A percentile compares a stretch with the other conserved stretches of the same genome.
These are phyloP conservation scores for Acleris literana DNA, from an alignment of 2,888 invertebrate genomes.

Conservation along the genomic window DNA sequence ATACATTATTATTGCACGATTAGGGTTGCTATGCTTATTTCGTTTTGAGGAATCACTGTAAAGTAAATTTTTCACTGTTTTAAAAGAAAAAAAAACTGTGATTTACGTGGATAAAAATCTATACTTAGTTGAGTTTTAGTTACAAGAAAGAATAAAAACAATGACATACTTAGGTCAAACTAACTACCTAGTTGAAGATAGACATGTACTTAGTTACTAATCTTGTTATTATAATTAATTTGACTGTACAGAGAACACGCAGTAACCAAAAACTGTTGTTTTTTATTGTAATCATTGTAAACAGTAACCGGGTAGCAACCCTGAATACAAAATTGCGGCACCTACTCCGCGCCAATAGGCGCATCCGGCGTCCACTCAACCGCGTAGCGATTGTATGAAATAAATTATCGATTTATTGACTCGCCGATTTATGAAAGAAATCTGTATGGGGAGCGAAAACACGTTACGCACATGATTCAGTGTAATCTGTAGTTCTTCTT, in stretches of 20 bases:
- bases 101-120: no score
- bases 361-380: slow-evolving; percentile 43
- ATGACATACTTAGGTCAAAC: no score
- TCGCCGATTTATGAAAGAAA: slow-evolving; percentile 40
- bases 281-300: neutral
- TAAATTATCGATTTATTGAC: slow-evolving; percentile 46
- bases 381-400: slow-evolving; percentile 45
- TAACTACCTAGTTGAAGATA: no score
- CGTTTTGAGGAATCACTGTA: no score
- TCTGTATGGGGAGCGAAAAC: slow-evolving; percentile 27
- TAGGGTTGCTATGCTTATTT: slow-evolving; percentile 8
- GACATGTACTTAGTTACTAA: no score
- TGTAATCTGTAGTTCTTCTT: neutral
- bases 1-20: slow-evolving; percentile 16
- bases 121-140: no score
- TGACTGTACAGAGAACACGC: no score
- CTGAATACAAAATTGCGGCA: slow-evolving; percentile 34
- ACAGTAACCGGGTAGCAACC: neutral
- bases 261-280: no score
- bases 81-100: no score
- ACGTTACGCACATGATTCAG: slow-evolving; percentile 14
- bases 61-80: no score
- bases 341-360: slow-evolving; percentile 42
- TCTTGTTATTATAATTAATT: no score
- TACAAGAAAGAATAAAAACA: no score